Evolutionary conservation across 2,113 vertebrate genomes (phyloP), one percentile per base, ranked within the genome.

Genomic region (Takifugu flavidus): DNA sequence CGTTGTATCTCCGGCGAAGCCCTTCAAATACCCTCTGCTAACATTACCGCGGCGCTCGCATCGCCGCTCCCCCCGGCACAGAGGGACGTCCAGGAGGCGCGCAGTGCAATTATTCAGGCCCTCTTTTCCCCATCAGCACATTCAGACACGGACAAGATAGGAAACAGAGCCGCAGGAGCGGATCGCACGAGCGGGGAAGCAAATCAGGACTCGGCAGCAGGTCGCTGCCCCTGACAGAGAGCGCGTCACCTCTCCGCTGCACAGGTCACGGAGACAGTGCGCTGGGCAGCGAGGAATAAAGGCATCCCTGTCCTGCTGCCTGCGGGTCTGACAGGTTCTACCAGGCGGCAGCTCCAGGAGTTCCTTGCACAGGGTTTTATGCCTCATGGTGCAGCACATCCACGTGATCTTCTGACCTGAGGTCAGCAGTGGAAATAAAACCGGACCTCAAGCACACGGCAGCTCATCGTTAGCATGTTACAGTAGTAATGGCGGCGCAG

Each of bases 11-110:
- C 68, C 50, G 60, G 25, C 34, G 59, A 81, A 86, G 84, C 68
- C 87, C 87, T 88, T 89, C 76, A 87, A 79, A 73, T 81, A 77
- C 78, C 86, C 86, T 87, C 82, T 88, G 73, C 62, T 77, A 67
- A 59, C 71, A 71, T 78, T 73, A 62, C 42, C 12, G 55, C 62
- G 50, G 62, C 65, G 52, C 78, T 85, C 80, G 78, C 84, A 80
- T 81, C 84, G 70, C 76, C 67, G 68, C 59, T 73, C 80, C 67
- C 62, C 62, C 49, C 70, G 50, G 79, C 82, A 70, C 82, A 79
- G 70, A 67, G 81, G 76, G 82, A 83, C 70, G 62, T 74, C 81
- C 75, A 84, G 75, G 77, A 25, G 62, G 65, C 31, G 56, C 58
- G 67, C 75, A 78, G 71, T 55, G 74, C 56, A 81, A 80, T 80